phyloP scores from a whole-genome alignment of 2,888 invertebrate genomes.

The Cheilosia vulpina region DNA sequence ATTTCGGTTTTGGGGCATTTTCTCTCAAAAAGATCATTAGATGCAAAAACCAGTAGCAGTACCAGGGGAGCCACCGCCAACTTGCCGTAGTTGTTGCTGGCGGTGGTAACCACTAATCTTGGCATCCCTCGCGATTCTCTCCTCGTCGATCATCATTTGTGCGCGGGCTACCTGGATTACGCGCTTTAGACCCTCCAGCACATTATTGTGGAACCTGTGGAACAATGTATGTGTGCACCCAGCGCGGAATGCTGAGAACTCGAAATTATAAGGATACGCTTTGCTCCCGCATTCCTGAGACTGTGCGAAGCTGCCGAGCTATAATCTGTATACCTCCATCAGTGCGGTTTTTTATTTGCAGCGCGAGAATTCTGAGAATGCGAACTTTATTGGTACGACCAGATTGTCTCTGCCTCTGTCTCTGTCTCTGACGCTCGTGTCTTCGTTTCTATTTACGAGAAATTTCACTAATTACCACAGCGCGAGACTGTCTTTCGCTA shows the following conservation, averaged over 20 bases:
- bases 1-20: slow-evolving; percentile 66
- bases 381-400: slow-evolving; percentile 40
- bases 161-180: slow-evolving; percentile 68
- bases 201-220: background rate
- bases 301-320: slow-evolving; percentile 29
- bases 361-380: slow-evolving; percentile 57
- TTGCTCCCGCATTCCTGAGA: slow-evolving; percentile 46
- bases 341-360: slow-evolving; percentile 12
- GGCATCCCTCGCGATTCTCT: slow-evolving; percentile 24
- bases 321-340: slow-evolving; percentile 27
- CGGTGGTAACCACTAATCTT: slow-evolving; percentile 69
- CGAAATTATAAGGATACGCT: slow-evolving; percentile 60
- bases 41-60: slow-evolving; percentile 70
- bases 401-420: background rate
- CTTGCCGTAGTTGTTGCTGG: slow-evolving; percentile 28
- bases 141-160: slow-evolving; percentile 8
- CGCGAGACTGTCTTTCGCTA: slow-evolving; percentile 29
- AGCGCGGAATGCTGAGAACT: slow-evolving; percentile 68
- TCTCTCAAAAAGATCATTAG: slow-evolving; percentile 61
- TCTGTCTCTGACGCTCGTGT: background rate
- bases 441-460: slow-evolving; percentile 18
- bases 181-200: slow-evolving; percentile 61
- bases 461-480: slow-evolving; percentile 20
- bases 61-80: slow-evolving; percentile 39
- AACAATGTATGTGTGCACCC: slow-evolving; percentile 17